Evolutionary conservation across 2,113 vertebrate genomes (phyloP).

Genomic region (Entelurus aequoreus): DNA sequence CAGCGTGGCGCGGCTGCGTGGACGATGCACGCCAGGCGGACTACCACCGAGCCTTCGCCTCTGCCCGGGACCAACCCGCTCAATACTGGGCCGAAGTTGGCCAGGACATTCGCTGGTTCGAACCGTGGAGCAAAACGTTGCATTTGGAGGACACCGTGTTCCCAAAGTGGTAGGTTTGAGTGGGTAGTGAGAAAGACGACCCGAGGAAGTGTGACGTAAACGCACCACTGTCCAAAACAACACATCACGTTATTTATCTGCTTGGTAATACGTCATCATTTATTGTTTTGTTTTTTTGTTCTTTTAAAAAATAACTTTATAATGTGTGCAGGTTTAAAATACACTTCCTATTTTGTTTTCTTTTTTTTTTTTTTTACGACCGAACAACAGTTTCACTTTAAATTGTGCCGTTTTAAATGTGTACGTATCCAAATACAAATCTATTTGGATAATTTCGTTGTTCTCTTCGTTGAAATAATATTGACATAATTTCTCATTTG

Average conservation of each 20-base stretch:
- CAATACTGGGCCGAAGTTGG: slow-evolving; percentile 64
- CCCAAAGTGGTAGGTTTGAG: slow-evolving; percentile 69
- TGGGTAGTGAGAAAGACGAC: not conserved
- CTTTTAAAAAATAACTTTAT: too few relatives aligned
- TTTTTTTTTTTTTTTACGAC: too few relatives aligned
- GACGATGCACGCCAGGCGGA: slow-evolving; percentile 2
- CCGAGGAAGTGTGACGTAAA: not conserved
- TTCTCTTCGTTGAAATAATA: too few relatives aligned
- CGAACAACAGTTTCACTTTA: too few relatives aligned
- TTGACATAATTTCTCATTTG: too few relatives aligned
- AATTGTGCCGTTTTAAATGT: too few relatives aligned
- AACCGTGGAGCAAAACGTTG: slow-evolving; percentile 67
- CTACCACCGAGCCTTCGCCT: slow-evolving; percentile 57
- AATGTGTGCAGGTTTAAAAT: too few relatives aligned
- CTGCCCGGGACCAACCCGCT: slow-evolving; percentile 59
- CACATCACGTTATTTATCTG: not conserved
- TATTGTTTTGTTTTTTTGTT: too few relatives aligned
- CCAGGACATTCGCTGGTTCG: slow-evolving; percentile 63
- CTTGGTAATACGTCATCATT: not conserved
- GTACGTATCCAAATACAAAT: too few relatives aligned
- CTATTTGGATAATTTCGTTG: too few relatives aligned
- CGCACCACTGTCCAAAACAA: not conserved
- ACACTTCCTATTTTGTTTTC: too few relatives aligned
- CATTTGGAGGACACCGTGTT: slow-evolving; percentile 66
- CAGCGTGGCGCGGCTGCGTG: slow-evolving; percentile 12